Percentiles rank a stretch among this genome's conserved stretches.
These are phyloP conservation scores for Cosmorhoe ocellata DNA, from an alignment of 2,888 invertebrate species.

Conservation along the genomic window DNA sequence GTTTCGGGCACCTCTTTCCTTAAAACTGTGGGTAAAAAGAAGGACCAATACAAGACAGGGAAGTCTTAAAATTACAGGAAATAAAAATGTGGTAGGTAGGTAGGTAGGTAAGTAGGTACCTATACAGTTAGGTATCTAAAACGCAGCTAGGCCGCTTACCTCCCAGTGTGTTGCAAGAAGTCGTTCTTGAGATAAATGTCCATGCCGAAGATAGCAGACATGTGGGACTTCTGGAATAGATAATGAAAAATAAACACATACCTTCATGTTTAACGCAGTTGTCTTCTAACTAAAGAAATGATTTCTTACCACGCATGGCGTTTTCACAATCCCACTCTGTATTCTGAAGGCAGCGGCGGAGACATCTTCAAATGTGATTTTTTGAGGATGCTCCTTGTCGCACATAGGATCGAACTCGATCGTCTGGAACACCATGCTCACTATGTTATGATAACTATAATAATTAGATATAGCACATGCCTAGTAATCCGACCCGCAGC, in stretches of 20 bases:
- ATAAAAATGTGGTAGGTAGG: too few relatives aligned
- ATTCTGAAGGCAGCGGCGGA: constrained; percentile 95
- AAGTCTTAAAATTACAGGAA: too few relatives aligned
- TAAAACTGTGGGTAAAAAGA: constrained; percentile 84
- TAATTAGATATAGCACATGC: constrained; percentile 14
- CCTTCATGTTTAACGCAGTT: background rate
- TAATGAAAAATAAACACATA: background rate
- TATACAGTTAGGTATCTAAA: too few relatives aligned
- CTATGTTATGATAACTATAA: too few relatives aligned
- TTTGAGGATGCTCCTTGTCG: constrained; percentile 86
- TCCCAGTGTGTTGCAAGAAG: constrained; percentile 96
- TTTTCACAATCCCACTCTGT: constrained; percentile 90
- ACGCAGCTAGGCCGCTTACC: constrained; percentile 77
- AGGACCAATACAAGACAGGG: too few relatives aligned
- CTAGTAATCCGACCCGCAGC: constrained; percentile 23
- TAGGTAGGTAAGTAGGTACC: too few relatives aligned
- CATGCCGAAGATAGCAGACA: constrained; percentile 90
- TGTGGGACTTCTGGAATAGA: constrained; percentile 91
- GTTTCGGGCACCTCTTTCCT: constrained; percentile 96
- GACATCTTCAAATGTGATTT: constrained; percentile 91
- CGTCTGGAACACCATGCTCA: constrained; percentile 70
- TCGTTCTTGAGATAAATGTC: constrained; percentile 97
- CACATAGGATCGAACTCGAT: constrained; percentile 82
- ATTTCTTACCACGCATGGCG: constrained; percentile 91
- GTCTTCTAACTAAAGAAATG: background rate